A percentile compares a stretch with the other conserved stretches of the same genome.
Conservation (phyloP, 2,888 invertebrate species). For the Torymus aiolomorphi region DNA sequence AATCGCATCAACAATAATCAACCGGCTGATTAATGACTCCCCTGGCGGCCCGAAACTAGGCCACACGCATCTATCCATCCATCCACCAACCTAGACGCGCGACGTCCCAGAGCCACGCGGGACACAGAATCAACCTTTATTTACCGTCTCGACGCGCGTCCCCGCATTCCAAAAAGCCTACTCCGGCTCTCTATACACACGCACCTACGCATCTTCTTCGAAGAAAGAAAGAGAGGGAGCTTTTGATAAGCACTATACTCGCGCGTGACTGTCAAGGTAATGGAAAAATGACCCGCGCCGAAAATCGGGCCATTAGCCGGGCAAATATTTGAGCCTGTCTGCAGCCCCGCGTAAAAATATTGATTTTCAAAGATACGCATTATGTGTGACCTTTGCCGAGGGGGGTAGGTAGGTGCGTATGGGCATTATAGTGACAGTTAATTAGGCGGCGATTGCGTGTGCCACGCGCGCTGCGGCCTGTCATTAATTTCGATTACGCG, state of each 20-base stretch:
- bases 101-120: too few species aligned
- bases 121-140: too few species aligned
- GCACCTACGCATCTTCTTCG: not conserved
- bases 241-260: slow-evolving; percentile 12
- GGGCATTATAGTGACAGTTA: slow-evolving; percentile 41
- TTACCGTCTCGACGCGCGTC: too few species aligned
- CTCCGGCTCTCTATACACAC: too few species aligned
- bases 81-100: too few species aligned
- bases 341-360: slow-evolving; percentile 32
- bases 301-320: slow-evolving; percentile 38
- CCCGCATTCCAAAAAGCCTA: too few species aligned
- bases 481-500: slow-evolving; percentile 42
- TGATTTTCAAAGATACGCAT: slow-evolving; percentile 14
- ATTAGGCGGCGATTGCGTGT: not conserved
- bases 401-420: not conserved
- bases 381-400: slow-evolving; percentile 19
- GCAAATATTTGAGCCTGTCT: slow-evolving; percentile 47
- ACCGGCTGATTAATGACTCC: too few species aligned
- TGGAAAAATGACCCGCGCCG: slow-evolving; percentile 17
- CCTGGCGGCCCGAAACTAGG: too few species aligned
- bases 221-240: not conserved
- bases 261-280: slow-evolving; percentile 23
- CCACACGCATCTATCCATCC: too few species aligned
- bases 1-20: too few species aligned
- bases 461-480: not conserved